These are phyloP conservation scores for Lacerta agilis DNA, from an alignment of 2,797 vertebrate species.

Conservation along the genomic window DNA sequence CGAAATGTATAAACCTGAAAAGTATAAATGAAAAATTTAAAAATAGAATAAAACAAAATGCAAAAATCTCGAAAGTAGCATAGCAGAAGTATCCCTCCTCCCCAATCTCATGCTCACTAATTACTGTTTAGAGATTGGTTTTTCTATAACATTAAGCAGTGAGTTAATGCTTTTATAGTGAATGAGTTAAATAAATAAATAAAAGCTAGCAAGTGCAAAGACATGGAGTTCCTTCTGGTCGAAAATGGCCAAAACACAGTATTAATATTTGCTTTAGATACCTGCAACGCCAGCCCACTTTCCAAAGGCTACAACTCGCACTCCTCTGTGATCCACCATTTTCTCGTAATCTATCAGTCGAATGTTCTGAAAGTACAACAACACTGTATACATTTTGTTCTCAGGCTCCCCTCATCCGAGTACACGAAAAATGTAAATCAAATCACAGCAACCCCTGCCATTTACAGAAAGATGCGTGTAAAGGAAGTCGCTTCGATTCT, in stretches of 20 bases:
- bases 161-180: too few species aligned
- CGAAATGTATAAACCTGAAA: not conserved
- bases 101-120: not conserved
- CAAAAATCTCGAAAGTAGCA: too few species aligned
- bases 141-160: too few species aligned
- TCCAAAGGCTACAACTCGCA: slow-evolving; percentile 94
- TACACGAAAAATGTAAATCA: not conserved
- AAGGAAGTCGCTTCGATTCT: not conserved
- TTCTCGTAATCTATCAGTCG: slow-evolving; percentile 98
- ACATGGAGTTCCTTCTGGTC: not conserved
- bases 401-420: not conserved
- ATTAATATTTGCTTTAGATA: slow-evolving; percentile 64
- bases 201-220: not conserved
- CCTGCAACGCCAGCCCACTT: slow-evolving; percentile 98
- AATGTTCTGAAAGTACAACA: slow-evolving; percentile 85
- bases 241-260: not conserved
- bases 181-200: too few species aligned
- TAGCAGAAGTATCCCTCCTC: not conserved
- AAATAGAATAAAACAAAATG: too few species aligned
- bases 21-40: too few species aligned
- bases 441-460: too few species aligned
- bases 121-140: too few species aligned
- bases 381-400: slow-evolving; percentile 59
- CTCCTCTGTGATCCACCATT: slow-evolving; percentile 94
- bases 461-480: not conserved